Evolutionary conservation across 2,113 vertebrate genomes (phyloP), one percentile per base, ranked within the genome.

Genomic region (Alosa alosa): DNA sequence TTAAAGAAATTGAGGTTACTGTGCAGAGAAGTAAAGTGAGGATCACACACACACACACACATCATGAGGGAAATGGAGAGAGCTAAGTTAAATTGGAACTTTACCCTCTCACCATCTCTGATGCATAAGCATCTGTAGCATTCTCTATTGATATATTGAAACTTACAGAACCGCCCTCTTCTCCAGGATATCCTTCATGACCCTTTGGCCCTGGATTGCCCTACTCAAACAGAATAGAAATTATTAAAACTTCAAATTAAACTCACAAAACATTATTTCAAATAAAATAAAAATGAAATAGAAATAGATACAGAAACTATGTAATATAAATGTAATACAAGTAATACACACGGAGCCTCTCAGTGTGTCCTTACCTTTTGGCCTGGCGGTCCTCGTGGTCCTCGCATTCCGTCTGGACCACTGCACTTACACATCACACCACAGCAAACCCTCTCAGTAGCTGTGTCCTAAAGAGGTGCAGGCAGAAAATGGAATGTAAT

Each of bases 101-200:
- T 44, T 0, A 44, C 41, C 31, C 31, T 31, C 31, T 31, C 41
- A 44, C 4, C 41, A 44, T 44, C 31, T 31, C 31, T 31, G 31
- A 44, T 44, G 41, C 41, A 44, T 44, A 44, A 44, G 41, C 41
- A 44, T 44, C 0, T 44, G 41, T 4, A 44, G 2, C 41, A 44
- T 44, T 44, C 41, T 44, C 41, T 78, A 78, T 78, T 17, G 31
- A 36, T 5, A 39, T 39, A 72, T 72, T 17, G 6, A 3, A 84
- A 96, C 97, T 96, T 91, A 98, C 96, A 47, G 85, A 49, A 6
- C 86, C 85, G 81, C 97, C 97, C 89, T 98, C 96, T 2, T 98
- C 96, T 88, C 97, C 98, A 8, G 95, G 95, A 91, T 96, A 94
- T 0, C 97, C 97, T 5, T 89, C 89, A 84, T 90, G 87, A 31